These are phyloP conservation scores for Romanogobio albipinnatus DNA, from an alignment of 2,113 vertebrate species.

Conservation along the genomic window DNA sequence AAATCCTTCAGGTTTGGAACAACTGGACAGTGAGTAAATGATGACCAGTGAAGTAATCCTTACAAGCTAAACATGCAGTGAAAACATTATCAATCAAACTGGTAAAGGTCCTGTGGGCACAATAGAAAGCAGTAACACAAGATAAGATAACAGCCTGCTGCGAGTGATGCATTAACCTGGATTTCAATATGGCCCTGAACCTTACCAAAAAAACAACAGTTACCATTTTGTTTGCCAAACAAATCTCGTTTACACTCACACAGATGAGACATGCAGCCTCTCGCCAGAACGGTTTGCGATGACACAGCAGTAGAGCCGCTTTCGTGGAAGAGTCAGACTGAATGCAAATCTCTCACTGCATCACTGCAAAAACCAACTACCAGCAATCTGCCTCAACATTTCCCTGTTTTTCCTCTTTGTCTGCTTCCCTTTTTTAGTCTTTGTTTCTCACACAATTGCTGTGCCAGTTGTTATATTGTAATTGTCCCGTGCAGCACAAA, in stretches of 20 bases:
- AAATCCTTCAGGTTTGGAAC: not conserved
- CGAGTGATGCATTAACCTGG: constrained; percentile 62
- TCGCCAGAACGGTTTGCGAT: constrained; percentile 11
- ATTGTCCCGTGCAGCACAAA: constrained; percentile 29
- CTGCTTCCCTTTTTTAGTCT: not conserved
- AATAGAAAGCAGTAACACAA: constrained; percentile 60
- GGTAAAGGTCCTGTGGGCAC: constrained; percentile 34
- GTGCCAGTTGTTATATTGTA: constrained; percentile 30
- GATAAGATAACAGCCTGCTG: constrained; percentile 58
- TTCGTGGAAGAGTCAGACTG: constrained; percentile 20
- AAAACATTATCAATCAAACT: not conserved
- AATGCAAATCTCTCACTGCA: constrained; percentile 30
- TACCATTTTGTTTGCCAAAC: constrained; percentile 48
- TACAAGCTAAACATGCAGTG: not conserved
- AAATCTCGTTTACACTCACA: constrained; percentile 8
- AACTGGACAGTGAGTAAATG: not conserved
- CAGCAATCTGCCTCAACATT: constrained; percentile 1
- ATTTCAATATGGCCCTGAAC: not conserved
- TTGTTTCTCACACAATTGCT: constrained; percentile 26
- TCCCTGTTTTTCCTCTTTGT: constrained; percentile 17
- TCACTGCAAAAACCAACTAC: constrained; percentile 4
- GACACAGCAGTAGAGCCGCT: constrained; percentile 36
- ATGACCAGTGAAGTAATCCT: not conserved
- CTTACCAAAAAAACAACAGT: constrained; percentile 58
- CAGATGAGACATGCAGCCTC: not conserved